phyloP scores from a whole-genome alignment of 2,888 invertebrate species.

The Junonia oenone region DNA sequence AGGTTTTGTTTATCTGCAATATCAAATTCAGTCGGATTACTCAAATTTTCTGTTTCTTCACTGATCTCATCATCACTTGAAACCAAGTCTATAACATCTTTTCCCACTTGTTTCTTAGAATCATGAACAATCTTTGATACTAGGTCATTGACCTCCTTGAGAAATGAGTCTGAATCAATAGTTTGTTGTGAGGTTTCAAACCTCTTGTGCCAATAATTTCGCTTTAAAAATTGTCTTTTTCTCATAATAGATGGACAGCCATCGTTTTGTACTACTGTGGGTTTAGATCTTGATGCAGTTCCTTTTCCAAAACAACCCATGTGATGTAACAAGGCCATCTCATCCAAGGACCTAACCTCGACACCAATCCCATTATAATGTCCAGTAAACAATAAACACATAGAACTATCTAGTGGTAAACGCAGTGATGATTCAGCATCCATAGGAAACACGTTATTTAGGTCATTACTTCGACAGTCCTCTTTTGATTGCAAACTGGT shows the following conservation, averaged over 20 bases:
- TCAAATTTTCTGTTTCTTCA: slow-evolving; percentile 36
- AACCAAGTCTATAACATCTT: slow-evolving; percentile 67
- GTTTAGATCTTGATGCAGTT: slow-evolving; percentile 80
- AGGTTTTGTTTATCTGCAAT: slow-evolving; percentile 48
- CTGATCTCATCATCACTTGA: slow-evolving; percentile 61
- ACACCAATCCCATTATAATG: slow-evolving; percentile 84
- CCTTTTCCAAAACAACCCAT: slow-evolving; percentile 90
- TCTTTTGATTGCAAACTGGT: slow-evolving; percentile 56
- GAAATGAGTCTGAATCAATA: slow-evolving; percentile 43
- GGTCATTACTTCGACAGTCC: slow-evolving; percentile 69
- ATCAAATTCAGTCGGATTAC: slow-evolving; percentile 27
- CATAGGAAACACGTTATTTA: slow-evolving; percentile 56
- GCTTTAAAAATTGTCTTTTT: slow-evolving; percentile 80
- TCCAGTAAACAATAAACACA: slow-evolving; percentile 76
- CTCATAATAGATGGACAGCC: slow-evolving; percentile 70
- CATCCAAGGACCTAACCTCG: slow-evolving; percentile 78
- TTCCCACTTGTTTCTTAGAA: slow-evolving; percentile 40
- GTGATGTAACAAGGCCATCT: slow-evolving; percentile 81
- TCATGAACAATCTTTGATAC: slow-evolving; percentile 50
- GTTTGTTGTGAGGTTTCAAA: slow-evolving; percentile 42
- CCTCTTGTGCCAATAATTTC: slow-evolving; percentile 77
- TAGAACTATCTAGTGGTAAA: slow-evolving; percentile 65
- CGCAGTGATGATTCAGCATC: slow-evolving; percentile 59
- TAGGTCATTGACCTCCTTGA: slow-evolving; percentile 52
- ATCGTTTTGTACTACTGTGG: slow-evolving; percentile 56